Base-by-base conservation (phyloP, 2,797 vertebrate species). In the Selene dorsalis region DNA sequence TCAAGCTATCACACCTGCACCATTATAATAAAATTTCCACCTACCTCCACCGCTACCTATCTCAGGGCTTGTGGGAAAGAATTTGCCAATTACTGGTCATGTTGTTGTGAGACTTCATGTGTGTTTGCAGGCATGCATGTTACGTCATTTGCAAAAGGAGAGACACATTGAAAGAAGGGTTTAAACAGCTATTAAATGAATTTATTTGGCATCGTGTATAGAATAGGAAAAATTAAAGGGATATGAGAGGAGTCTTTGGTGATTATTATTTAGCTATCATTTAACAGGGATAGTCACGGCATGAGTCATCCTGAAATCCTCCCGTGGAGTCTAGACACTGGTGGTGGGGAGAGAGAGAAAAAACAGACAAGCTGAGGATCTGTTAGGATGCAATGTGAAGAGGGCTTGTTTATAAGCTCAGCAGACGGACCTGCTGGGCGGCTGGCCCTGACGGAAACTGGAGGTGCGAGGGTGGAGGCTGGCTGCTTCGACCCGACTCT, bases 21-120 rank as follows among this genome's bases (percentile, higher is more conserved):
- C 41, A 63, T 11, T 58, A 58, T 53, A 43, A 47, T 22, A 35
- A 16, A 63, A 6, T 73, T 6, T 18, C 30, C 5, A 20, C 26
- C 17, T 6, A 16, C 14, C 43, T n/a, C 59, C 20, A 13, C 22
- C 30, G 24, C 38, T 59, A 18, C 47, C 16, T 24, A 66, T 75
- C 22, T 38, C 68, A 26, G 48, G 63, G 50, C 58, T 66, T 73
- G 50, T 75, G 62, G 68, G 57, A 60, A 64, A 74, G 38, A 59
- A 67, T 73, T 76, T 22, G 6, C 66, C 75, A 84, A 81, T 84
- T 88, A 83, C 56, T 73, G 66, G 63, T 80, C 64, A 78, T 82
- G 58, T 83, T 66, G 38, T 52, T 24, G 48, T 24, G 12, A 24
- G 50, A 53, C 12, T 53, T 53, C 22, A 53, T 24, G 22, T 26